Base-by-base conservation (phyloP, 2,113 vertebrate genomes). In the Neopipo cinnamomea region DNA sequence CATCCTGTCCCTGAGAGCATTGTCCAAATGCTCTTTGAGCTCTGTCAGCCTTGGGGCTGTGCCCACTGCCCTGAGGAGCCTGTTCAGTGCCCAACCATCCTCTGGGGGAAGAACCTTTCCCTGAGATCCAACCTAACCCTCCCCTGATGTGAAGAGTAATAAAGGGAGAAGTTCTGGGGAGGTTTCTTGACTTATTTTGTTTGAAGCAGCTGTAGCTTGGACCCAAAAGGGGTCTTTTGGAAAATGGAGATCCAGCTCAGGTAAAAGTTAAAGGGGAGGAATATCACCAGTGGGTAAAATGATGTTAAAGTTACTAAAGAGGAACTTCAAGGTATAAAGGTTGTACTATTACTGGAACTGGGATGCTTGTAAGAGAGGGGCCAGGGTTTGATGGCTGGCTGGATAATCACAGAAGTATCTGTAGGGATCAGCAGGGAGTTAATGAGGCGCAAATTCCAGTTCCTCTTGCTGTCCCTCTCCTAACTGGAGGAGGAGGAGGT, bases 1-100 rank as follows among this genome's bases (percentile, higher is more conserved):
- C 65, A 62, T 14, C 63, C 9, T 49, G 30, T 0, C 6, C 33
- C 76, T 59, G 18, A 3, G 0, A 44, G 11, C 0, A 0, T 0
- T 62, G 53, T 5, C 78, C 70, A n/a, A 46, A 4, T 3, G 0
- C 63, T 22, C 63, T 79, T 71, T 17, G 47, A 84, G 88, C 79
- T 71, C 55, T 90, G 79, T 30, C 71, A 83, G 55, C 62, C 88
- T 16, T 5, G 5, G 71, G 33, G n/a, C 71, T 0, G n/a, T 11
- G 71, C 4, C 46, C 72, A 11, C 61, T 39, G 41, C 71, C 87
- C 39, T 61, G 87, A 39, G 70, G 19, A 74, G 44, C 77, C 68
- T 67, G 61, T 9, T 28, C 68, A 81, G 44, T 67, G 61, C 70
- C 53, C 39, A 23, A 5, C 39, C 28, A 53, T 46, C 37, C 20